Conservation (phyloP, 2,888 invertebrate genomes). For the Aphodius sticticus region DNA sequence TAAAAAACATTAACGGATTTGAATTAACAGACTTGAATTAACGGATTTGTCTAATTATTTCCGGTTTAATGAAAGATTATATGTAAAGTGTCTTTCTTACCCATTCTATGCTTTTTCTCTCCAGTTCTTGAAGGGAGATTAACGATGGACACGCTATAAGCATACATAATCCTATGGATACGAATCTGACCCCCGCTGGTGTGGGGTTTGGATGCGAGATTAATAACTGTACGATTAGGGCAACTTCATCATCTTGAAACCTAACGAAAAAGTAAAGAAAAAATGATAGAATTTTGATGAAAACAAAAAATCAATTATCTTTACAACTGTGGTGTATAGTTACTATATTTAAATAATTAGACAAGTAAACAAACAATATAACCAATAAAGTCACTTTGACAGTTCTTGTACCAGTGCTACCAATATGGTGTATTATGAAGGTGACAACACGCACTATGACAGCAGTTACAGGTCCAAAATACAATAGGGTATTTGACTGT, state of each 20-base stretch:
- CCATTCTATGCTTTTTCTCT: slow-evolving; percentile 90
- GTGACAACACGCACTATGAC: too few relatives aligned
- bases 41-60: not conserved
- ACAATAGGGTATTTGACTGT: too few relatives aligned
- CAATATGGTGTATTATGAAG: too few relatives aligned
- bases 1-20: not conserved
- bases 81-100: slow-evolving; percentile 49
- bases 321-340: too few relatives aligned
- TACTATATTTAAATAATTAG: too few relatives aligned
- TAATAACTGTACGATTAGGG: slow-evolving; percentile 81
- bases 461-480: too few relatives aligned
- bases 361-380: too few relatives aligned
- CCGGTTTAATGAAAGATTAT: not conserved
- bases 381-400: too few relatives aligned
- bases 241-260: slow-evolving; percentile 92
- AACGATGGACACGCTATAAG: slow-evolving; percentile 92
- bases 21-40: not conserved
- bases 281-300: not conserved
- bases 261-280: slow-evolving; percentile 55
- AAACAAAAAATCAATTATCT: not conserved
- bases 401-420: too few relatives aligned
- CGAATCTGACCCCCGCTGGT: slow-evolving; percentile 92
- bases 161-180: slow-evolving; percentile 92
- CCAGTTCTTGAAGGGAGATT: slow-evolving; percentile 74
- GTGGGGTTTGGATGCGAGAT: slow-evolving; percentile 89